Conservation (phyloP, 2,888 invertebrate species). For the Phasia obesa region DNA sequence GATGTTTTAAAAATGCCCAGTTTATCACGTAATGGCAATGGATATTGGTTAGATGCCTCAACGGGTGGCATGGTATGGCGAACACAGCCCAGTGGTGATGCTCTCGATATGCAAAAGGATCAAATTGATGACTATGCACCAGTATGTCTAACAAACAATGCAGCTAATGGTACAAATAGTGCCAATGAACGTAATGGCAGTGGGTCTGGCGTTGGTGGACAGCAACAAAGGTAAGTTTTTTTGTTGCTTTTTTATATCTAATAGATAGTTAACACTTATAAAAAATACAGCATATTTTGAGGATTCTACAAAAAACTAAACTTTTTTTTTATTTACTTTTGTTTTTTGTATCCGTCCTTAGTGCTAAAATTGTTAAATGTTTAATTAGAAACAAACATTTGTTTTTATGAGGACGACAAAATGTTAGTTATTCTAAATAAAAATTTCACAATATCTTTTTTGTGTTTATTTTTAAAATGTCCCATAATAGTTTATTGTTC, state of each 20-base stretch:
- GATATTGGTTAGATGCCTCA: conserved; percentile 82
- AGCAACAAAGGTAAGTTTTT: conserved; percentile 79
- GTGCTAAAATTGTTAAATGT: conserved; percentile 70
- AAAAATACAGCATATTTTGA: conserved; percentile 21
- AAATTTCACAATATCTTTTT: conserved; percentile 44
- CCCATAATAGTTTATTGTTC: conserved; percentile 31
- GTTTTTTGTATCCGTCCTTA: not conserved
- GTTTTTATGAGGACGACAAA: conserved; percentile 59
- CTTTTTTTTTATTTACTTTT: conserved; percentile 21
- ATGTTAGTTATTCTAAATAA: conserved; percentile 39
- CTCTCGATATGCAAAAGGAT: conserved; percentile 82
- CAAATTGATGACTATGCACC: conserved; percentile 83
- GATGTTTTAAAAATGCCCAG: conserved; percentile 83
- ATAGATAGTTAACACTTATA: not conserved
- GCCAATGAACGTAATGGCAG: conserved; percentile 58
- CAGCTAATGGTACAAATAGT: conserved; percentile 69
- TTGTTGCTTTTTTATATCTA: not conserved
- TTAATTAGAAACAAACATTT: conserved; percentile 71
- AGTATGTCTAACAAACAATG: conserved; percentile 78
- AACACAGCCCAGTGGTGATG: conserved; percentile 79
- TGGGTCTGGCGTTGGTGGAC: conserved; percentile 70
- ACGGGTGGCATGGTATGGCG: conserved; percentile 82
- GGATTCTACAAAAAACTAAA: not conserved
- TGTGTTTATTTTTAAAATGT: conserved; percentile 2
- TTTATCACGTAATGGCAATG: conserved; percentile 81